Base-by-base conservation (phyloP, 23 tunicate genomes). In the Pegea sp. region DNA sequence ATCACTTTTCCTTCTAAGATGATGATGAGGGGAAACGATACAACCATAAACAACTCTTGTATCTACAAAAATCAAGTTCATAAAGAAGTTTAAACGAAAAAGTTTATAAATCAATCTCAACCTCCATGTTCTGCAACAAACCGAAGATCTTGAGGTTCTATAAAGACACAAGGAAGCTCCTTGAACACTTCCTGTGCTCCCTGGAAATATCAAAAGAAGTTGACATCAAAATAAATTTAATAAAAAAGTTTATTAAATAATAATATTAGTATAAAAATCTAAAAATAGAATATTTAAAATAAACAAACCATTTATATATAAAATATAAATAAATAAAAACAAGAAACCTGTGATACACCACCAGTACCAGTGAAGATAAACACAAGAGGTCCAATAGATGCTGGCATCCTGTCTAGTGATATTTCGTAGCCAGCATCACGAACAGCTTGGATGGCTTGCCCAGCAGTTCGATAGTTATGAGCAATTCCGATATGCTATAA, bases 321-420 rank as follows among this genome's bases (percentile, higher is more conserved):
- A 50, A 50, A 18, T 20, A 50, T 50, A 18, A 50, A 6, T 18
- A 50, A 6, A 6, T 11, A 13, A 6, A 50, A 6, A 18, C 6
- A 22, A 7, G 13, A 56, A 56, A 84, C 99, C 50, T 91, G 93
- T 26, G 99, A 84, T 7, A 91, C 99, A 61, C 75, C 72, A 4
- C 99, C 99, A 29, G 63, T 79, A 4, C 99, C 99, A 22, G 99
- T 91, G 48, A 91, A 79, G 13, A 91, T 86, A 73, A 91, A 91
- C 3, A 78, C 69, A 28, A 91, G 67, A 6, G 99, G 99, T 0
- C 91, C 99, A 25, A 91, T 73, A 4, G 93, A 69, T 28, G 69
- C 58, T 19, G 93, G 81, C 77, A 91, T 62, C n/a, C 88, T 53
- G 1, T 78, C 93, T 42, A 72, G 58, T 23, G 88, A 72, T 22